Evolutionary conservation across 2,888 invertebrate species (phyloP), one percentile per base, ranked within the genome.

Genomic region (Endomychus coccineus): DNA sequence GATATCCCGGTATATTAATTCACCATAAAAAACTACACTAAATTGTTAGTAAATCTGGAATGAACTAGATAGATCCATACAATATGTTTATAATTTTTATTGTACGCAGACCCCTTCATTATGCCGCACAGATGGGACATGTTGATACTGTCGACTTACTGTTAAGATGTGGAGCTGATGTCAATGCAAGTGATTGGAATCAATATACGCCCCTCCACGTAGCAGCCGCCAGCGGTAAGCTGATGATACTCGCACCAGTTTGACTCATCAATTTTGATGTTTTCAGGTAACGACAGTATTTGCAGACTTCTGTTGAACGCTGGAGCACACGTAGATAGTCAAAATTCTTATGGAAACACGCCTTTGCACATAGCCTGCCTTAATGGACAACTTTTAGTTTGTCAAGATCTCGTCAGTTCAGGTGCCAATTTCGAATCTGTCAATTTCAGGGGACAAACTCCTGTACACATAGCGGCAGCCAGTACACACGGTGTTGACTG

Each of bases 171-270:
- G 64, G 63, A 12, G 71, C 71, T 7, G 70, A 71, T 39, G 59
- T 71, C 16, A 69, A 71, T 45, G 70, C 67, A 4, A 66, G 66
- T 49, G 72, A 71, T 48, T 55, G 62, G 34, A 64, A 64, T 45
- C 59, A 59, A 50, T 77, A 73, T 49, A 77, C 78, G 3, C 77
- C 79, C 1, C 60, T 79, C 33, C 78, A 79, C 55, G 73, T 75
- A 7, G 76, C 77, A 2, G 71, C 73, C 3, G 73, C 75, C 17
- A 69, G 70, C 46, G 77, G 76, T 46, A 68, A 69, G 42, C 6
- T 19, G 21, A 19, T 19, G 21, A 19, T 7, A 19, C 21, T 19
- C 6, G 6, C 21, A 7, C 21, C 21, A 19, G n/a, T 19, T n/a
- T 19, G 6, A n/a, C n/a, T 19, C 21, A 7, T 19, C 21, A 19